These are phyloP conservation scores for Panzeria rudis DNA, from an alignment of 2,888 invertebrate species.

Conservation along the genomic window DNA sequence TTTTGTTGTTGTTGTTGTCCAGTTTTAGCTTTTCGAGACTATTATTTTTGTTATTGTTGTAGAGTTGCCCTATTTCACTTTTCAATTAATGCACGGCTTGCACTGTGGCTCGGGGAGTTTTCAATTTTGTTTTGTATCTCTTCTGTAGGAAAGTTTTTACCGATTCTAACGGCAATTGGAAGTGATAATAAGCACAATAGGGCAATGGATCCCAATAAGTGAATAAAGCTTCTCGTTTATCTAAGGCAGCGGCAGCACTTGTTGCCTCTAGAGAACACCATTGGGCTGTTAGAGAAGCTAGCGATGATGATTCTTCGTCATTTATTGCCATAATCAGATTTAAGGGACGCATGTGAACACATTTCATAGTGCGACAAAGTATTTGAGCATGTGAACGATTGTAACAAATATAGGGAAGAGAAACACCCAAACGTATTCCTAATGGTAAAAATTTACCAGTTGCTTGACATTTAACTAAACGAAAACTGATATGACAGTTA, in stretches of 20 bases:
- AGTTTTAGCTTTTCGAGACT: background rate
- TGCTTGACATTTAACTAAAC: slow-evolving; percentile 87
- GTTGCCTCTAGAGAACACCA: slow-evolving; percentile 87
- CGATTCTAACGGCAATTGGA: slow-evolving; percentile 88
- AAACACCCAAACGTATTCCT: slow-evolving; percentile 91
- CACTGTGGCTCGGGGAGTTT: slow-evolving; percentile 73
- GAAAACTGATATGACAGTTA: slow-evolving; percentile 91
- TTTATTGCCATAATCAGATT: slow-evolving; percentile 84
- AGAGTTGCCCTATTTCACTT: background rate
- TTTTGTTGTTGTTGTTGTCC: background rate
- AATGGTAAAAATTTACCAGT: slow-evolving; percentile 86
- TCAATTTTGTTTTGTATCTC: slow-evolving; percentile 79
- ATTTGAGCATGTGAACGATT: slow-evolving; percentile 86
- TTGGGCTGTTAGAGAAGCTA: slow-evolving; percentile 75
- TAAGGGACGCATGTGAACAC: slow-evolving; percentile 86
- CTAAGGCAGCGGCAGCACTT: slow-evolving; percentile 85
- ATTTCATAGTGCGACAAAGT: slow-evolving; percentile 85
- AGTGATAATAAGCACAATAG: slow-evolving; percentile 93
- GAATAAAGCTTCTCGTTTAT: slow-evolving; percentile 92
- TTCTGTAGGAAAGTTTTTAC: slow-evolving; percentile 85
- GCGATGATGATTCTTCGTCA: slow-evolving; percentile 71
- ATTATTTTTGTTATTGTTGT: background rate
- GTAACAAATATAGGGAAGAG: slow-evolving; percentile 90
- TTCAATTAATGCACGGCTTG: slow-evolving; percentile 79
- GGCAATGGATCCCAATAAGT: slow-evolving; percentile 94